Evolutionary conservation across 1,140 invertebrate genomes (phyloP).

Genomic region (Drosophila azteca): DNA sequence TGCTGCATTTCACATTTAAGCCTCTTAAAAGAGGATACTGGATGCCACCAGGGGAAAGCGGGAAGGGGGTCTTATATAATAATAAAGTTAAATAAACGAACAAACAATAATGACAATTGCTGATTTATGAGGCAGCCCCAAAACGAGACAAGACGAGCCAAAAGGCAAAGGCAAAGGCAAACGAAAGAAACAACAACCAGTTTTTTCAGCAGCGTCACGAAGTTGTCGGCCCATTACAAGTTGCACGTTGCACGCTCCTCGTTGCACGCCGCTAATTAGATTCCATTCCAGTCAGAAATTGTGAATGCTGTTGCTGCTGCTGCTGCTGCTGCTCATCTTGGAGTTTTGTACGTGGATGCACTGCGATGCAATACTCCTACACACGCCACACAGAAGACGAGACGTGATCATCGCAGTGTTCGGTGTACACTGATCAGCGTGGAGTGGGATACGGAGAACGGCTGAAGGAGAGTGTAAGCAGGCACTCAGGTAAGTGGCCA

Average conservation of each 20-base stretch:
- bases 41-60: background rate
- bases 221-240: slow-evolving; percentile 71
- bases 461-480: slow-evolving; percentile 4
- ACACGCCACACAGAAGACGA: slow-evolving; percentile 46
- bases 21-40: slow-evolving; percentile 4
- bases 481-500: slow-evolving; percentile 17
- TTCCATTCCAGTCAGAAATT: slow-evolving; percentile 64
- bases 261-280: slow-evolving; percentile 71
- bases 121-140: slow-evolving; percentile 52
- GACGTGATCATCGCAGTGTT: slow-evolving; percentile 40
- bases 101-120: slow-evolving; percentile 74
- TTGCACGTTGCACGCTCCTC: slow-evolving; percentile 62
- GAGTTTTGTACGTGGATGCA: slow-evolving; percentile 28
- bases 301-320: slow-evolving; percentile 24
- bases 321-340: slow-evolving; percentile 27
- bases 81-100: slow-evolving; percentile 72
- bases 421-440: slow-evolving; percentile 30
- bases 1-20: slow-evolving; percentile 11
- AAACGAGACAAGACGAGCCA: slow-evolving; percentile 24
- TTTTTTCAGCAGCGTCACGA: slow-evolving; percentile 57
- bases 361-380: slow-evolving; percentile 50
- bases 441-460: slow-evolving; percentile 2
- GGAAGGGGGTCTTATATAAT: slow-evolving; percentile 38
- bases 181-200: no score
- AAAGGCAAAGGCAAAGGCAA: background rate